Conservation (phyloP, 2,888 invertebrate species). For the Plebejus argus region DNA sequence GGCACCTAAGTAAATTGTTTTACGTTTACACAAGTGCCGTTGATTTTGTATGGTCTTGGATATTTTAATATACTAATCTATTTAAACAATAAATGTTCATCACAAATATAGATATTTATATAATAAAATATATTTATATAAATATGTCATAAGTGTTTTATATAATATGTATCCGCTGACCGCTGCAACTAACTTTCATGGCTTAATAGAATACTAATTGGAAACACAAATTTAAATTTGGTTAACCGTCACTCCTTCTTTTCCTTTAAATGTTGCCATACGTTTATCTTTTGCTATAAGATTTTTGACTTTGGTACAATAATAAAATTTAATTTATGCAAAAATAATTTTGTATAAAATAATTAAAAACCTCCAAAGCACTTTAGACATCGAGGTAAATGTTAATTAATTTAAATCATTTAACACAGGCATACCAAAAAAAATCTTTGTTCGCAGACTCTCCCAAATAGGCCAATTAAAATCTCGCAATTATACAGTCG, state of each 20-base stretch:
- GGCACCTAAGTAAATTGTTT: background rate
- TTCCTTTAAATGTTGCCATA: background rate
- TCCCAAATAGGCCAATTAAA: slow-evolving; percentile 8
- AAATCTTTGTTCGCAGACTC: background rate
- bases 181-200: slow-evolving; percentile 55
- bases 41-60: background rate
- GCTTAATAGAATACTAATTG: slow-evolving; percentile 64
- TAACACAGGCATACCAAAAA: background rate
- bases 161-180: no score
- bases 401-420: background rate
- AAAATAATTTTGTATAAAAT: background rate
- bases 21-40: background rate
- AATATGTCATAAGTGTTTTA: no score
- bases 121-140: slow-evolving; percentile 30
- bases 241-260: background rate
- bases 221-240: background rate
- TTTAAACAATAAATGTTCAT: background rate
- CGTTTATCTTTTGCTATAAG: background rate
- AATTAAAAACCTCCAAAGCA: no score
- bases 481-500: background rate
- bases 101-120: background rate
- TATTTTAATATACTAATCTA: slow-evolving; percentile 15
- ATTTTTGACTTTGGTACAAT: background rate
- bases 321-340: background rate
- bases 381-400: background rate